Conservation (phyloP, 30 jellyfish, hydroid and myxozoan species). For the Clytia hemisphaerica region DNA sequence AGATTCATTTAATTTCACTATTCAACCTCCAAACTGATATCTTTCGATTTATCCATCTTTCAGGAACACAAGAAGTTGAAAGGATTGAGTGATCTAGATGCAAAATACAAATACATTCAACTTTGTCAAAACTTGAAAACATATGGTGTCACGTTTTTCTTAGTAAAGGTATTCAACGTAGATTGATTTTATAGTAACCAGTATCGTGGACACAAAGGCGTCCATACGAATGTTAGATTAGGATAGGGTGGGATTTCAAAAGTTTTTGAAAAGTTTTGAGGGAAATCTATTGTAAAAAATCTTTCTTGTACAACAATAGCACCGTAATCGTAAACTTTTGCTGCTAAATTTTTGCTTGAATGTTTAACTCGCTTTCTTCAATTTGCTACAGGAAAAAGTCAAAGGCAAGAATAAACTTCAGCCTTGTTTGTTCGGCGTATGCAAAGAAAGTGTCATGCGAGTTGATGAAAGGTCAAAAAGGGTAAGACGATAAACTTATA, state of each 20-base stretch:
- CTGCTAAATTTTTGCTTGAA: background rate
- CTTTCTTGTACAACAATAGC: no score
- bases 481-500: no score
- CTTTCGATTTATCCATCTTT: no score
- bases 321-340: background rate
- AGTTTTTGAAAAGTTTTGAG: no score
- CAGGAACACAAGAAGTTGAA: slow-evolving; percentile 74
- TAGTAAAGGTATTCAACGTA: slow-evolving; percentile 91
- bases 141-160: slow-evolving; percentile 90
- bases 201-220: no score
- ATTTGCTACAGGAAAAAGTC: slow-evolving; percentile 62
- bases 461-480: slow-evolving; percentile 86
- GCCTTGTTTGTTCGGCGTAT: slow-evolving; percentile 83
- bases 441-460: slow-evolving; percentile 71
- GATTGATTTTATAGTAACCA: no score
- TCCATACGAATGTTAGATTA: no score
- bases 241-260: no score
- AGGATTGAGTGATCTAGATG: slow-evolving; percentile 61
- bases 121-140: slow-evolving; percentile 82
- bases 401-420: slow-evolving; percentile 74
- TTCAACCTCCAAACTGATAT: background rate
- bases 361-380: no score
- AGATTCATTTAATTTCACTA: background rate
- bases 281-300: background rate
- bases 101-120: slow-evolving; percentile 74